phyloP scores from a whole-genome alignment of 2,888 invertebrate species.

The Iselma pallidipennis region DNA sequence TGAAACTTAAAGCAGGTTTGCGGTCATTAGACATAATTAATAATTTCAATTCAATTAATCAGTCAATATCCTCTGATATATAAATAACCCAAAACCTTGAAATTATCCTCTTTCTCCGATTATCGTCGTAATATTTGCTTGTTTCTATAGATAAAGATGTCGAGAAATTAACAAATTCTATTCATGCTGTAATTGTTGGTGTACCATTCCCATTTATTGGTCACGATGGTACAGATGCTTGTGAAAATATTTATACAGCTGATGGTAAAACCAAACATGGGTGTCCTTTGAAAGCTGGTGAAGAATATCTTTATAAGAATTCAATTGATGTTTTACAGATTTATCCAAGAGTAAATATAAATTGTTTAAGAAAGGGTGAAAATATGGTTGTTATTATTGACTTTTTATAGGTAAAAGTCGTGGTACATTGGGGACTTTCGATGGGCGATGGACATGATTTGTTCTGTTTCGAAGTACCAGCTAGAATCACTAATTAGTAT shows the following conservation, averaged over 20 bases:
- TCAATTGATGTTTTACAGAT: slow-evolving; percentile 60
- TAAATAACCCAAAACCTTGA: neutral
- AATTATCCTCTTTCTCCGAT: neutral
- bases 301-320: slow-evolving; percentile 71
- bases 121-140: neutral
- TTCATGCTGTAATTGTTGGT: slow-evolving; percentile 66
- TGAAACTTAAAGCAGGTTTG: slow-evolving; percentile 66
- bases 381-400: slow-evolving; percentile 3
- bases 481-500: slow-evolving; percentile 60
- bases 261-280: slow-evolving; percentile 63
- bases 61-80: neutral
- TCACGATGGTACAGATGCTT: slow-evolving; percentile 72
- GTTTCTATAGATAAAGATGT: slow-evolving; percentile 60
- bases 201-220: slow-evolving; percentile 75
- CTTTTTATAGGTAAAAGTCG: slow-evolving; percentile 61
- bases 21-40: neutral
- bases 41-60: neutral
- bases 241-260: slow-evolving; percentile 63
- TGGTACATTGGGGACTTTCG: slow-evolving; percentile 68
- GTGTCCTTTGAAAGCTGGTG: slow-evolving; percentile 72
- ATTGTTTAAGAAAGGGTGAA: too few relatives aligned
- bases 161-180: slow-evolving; percentile 61
- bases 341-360: slow-evolving; percentile 60
- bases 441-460: slow-evolving; percentile 56
- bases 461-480: slow-evolving; percentile 71